phyloP scores from a whole-genome alignment of 1,140 invertebrate genomes.

The Drosophila seguyi region DNA sequence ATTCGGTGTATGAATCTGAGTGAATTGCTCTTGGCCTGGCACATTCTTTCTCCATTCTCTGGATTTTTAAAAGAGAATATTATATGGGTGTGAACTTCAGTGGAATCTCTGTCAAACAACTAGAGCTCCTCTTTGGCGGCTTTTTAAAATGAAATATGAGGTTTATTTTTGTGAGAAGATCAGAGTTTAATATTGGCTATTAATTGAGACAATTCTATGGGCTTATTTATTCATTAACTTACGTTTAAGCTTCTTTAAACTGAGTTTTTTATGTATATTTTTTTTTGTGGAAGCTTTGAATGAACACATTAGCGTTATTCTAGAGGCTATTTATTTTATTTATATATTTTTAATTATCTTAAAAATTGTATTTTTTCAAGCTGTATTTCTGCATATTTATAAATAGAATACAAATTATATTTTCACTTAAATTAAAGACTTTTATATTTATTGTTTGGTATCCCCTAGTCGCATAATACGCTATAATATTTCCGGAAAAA shows the following conservation, averaged over 20 bases:
- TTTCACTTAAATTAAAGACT: neutral
- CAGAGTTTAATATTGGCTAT: neutral
- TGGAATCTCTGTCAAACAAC: neutral
- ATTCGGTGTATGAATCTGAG: conserved; percentile 32
- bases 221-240: neutral
- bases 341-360: too few species aligned
- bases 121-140: neutral
- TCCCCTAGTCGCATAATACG: neutral
- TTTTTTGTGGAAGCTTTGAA: neutral
- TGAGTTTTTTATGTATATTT: neutral
- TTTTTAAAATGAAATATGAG: neutral
- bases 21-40: conserved; percentile 29
- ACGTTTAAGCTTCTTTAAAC: neutral
- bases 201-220: neutral
- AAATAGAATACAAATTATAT: too few species aligned
- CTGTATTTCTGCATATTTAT: neutral
- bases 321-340: neutral
- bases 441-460: neutral
- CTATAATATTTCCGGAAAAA: neutral
- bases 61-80: neutral
- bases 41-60: conserved; percentile 23
- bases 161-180: neutral
- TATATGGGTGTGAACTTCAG: neutral
- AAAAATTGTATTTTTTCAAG: neutral
- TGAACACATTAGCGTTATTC: neutral